These are phyloP conservation scores for Drosophila antonietae DNA, from an alignment of 2,888 invertebrate genomes.

Conservation along the genomic window DNA sequence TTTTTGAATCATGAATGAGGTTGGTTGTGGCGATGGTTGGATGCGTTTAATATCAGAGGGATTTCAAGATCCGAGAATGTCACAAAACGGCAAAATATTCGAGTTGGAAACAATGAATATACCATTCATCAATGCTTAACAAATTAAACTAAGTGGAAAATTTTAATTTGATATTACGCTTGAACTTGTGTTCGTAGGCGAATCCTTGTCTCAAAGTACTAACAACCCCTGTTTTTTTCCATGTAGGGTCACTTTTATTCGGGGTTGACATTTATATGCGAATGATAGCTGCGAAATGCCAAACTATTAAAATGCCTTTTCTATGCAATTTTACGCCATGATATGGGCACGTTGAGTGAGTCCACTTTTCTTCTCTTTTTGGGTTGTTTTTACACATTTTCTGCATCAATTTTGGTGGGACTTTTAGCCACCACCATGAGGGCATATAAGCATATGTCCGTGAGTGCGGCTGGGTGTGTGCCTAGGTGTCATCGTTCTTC, in stretches of 20 bases:
- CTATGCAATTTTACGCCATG: slow-evolving; percentile 50
- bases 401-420: slow-evolving; percentile 47
- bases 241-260: slow-evolving; percentile 6
- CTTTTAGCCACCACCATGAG: slow-evolving; percentile 40
- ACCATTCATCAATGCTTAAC: slow-evolving; percentile 81
- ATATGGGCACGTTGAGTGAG: slow-evolving; percentile 33
- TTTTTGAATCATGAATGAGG: too few relatives aligned
- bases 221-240: slow-evolving; percentile 30
- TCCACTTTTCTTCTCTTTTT: slow-evolving; percentile 30
- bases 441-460: slow-evolving; percentile 29
- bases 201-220: not conserved
- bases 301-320: slow-evolving; percentile 71
- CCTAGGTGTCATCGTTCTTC: slow-evolving; percentile 27
- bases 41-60: not conserved
- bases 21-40: too few relatives aligned
- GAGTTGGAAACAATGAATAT: slow-evolving; percentile 71
- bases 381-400: slow-evolving; percentile 53
- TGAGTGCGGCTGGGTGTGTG: slow-evolving; percentile 37
- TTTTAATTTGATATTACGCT: slow-evolving; percentile 71
- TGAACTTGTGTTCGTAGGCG: slow-evolving; percentile 8
- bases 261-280: slow-evolving; percentile 59
- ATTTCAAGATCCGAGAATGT: slow-evolving; percentile 1
- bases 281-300: slow-evolving; percentile 64
- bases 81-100: slow-evolving; percentile 16
- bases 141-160: slow-evolving; percentile 83